A percentile compares a stretch with the other conserved stretches of the same genome.
phyloP scores from a whole-genome alignment of 2,113 vertebrate genomes.

The Chaetura pelagica region DNA sequence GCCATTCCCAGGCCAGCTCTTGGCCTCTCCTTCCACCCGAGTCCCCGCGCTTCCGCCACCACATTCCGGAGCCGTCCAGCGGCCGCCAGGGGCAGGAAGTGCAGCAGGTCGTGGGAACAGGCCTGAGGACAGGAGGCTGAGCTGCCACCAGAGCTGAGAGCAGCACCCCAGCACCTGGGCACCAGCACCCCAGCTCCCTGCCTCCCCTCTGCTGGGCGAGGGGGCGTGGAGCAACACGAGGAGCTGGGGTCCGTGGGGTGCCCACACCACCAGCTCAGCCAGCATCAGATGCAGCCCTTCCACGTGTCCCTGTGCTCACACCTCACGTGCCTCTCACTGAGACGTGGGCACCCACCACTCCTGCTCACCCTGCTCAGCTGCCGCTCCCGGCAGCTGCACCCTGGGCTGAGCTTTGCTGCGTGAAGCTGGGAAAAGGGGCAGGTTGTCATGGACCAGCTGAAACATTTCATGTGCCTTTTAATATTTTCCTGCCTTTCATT shows the following conservation, averaged over 20 bases:
- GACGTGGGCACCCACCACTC: background rate
- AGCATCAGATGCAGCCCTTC: accelerated
- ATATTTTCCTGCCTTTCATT: background rate
- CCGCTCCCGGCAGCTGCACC: accelerated
- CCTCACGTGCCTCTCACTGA: background rate
- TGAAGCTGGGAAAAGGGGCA: background rate
- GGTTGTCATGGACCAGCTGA: background rate
- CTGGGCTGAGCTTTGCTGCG: accelerated
- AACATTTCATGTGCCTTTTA: background rate
- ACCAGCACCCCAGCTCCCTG: background rate
- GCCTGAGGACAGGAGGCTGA: background rate
- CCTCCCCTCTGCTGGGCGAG: accelerated
- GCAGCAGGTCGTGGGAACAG: conserved; percentile 25
- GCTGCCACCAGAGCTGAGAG: accelerated
- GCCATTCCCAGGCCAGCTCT: background rate
- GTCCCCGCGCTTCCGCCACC: background rate
- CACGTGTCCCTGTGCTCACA: accelerated
- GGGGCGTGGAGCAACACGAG: accelerated
- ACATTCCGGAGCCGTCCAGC: background rate
- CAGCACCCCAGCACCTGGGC: accelerated
- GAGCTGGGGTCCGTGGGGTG: background rate
- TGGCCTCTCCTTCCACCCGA: background rate
- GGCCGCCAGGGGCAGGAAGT: background rate
- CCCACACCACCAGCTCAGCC: accelerated
- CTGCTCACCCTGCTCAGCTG: accelerated